phyloP scores from a whole-genome alignment of 30 jellyfish, hydroid and myxozoan species.

The Cassiopea andromeda region DNA sequence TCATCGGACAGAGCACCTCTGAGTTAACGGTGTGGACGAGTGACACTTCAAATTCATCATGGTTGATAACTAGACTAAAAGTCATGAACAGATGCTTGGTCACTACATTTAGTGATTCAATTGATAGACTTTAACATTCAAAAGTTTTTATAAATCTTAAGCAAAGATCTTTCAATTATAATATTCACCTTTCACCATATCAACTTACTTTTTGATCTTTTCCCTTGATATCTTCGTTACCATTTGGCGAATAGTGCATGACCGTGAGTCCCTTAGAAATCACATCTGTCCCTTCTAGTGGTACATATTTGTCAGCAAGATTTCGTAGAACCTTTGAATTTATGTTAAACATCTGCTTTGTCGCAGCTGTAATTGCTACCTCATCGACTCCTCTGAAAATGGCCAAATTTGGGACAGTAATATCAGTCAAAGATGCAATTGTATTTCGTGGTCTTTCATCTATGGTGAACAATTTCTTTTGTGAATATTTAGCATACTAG shows the following conservation, averaged over 20 bases:
- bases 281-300: conserved; percentile 32
- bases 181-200: too few relatives aligned
- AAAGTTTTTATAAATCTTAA: too few relatives aligned
- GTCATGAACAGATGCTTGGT: too few relatives aligned
- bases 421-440: conserved; percentile 32
- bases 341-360: conserved; percentile 23
- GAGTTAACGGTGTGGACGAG: too few relatives aligned
- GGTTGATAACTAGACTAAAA: too few relatives aligned
- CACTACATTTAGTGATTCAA: too few relatives aligned
- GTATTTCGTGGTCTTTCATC: conserved; percentile 24
- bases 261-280: conserved; percentile 33
- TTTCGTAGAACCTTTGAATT: conserved; percentile 6
- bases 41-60: too few relatives aligned
- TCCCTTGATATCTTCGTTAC: conserved; percentile 30
- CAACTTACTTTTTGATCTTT: conserved; percentile 4
- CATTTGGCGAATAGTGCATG: conserved; percentile 32
- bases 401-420: conserved; percentile 18
- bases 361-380: conserved; percentile 45
- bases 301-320: conserved; percentile 8
- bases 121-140: too few relatives aligned
- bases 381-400: conserved; percentile 12
- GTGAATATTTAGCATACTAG: too few relatives aligned
- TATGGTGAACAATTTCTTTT: too few relatives aligned
- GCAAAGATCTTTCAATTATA: neutral
- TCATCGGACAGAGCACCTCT: too few relatives aligned